These are phyloP conservation scores for Tetrapedia diversipes DNA, from an alignment of 2,888 invertebrate species.

Conservation along the genomic window DNA sequence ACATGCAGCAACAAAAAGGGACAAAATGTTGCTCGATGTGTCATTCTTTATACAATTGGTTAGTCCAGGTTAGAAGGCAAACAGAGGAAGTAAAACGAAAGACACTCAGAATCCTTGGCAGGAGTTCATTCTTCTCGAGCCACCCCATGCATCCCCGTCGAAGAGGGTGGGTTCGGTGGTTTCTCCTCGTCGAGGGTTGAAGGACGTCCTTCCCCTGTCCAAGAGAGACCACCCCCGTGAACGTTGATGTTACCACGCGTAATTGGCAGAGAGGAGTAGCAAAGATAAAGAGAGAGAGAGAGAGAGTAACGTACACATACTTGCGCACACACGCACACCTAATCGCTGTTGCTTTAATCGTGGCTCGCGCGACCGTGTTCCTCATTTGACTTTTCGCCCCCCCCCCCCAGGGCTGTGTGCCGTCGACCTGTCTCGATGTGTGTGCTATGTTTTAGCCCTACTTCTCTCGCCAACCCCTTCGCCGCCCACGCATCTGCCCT, in stretches of 20 bases:
- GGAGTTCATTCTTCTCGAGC: neutral
- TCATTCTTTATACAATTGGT: too few species aligned
- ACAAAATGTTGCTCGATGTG: too few species aligned
- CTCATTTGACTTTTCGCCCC: slow-evolving; percentile 68
- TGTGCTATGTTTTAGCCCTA: slow-evolving; percentile 47
- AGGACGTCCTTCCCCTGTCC: slow-evolving; percentile 1
- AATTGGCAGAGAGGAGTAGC: slow-evolving; percentile 66
- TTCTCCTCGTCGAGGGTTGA: slow-evolving; percentile 1
- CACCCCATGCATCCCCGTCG: slow-evolving; percentile 10
- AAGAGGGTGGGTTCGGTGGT: slow-evolving; percentile 17
- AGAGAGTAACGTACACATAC: slow-evolving; percentile 55
- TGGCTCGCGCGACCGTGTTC: slow-evolving; percentile 75
- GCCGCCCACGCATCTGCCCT: neutral
- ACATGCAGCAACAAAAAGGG: too few species aligned
- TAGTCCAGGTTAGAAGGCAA: too few species aligned
- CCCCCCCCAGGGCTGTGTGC: slow-evolving; percentile 60
- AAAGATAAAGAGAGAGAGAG: too few species aligned
- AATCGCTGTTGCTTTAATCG: slow-evolving; percentile 76
- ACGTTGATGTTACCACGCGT: slow-evolving; percentile 58
- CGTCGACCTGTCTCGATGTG: slow-evolving; percentile 46
- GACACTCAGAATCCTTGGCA: slow-evolving; percentile 28
- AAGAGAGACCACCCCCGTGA: slow-evolving; percentile 33
- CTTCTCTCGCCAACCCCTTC: slow-evolving; percentile 30
- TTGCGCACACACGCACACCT: too few species aligned
- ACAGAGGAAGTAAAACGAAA: neutral